Conservation (phyloP, 1,140 invertebrate genomes). For the Drosophila watanabei region DNA sequence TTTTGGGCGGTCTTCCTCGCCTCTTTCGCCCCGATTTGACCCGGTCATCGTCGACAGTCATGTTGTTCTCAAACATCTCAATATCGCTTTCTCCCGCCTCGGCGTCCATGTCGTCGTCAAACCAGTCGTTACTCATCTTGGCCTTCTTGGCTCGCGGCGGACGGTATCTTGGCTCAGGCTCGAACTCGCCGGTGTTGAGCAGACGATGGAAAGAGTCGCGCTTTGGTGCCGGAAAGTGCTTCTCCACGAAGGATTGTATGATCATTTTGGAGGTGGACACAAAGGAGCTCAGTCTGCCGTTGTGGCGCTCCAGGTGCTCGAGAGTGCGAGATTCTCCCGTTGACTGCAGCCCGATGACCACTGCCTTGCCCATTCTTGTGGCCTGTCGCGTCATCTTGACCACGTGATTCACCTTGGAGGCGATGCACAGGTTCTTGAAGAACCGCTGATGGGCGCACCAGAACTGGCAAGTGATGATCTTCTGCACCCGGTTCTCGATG, state of each 20-base stretch:
- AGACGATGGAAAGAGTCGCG: conserved; percentile 91
- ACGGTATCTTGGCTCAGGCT: conserved; percentile 58
- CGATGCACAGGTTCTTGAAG: conserved; percentile 99
- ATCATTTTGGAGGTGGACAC: conserved; percentile 99
- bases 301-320: conserved; percentile 97
- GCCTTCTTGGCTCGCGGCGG: conserved; percentile 21
- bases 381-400: conserved; percentile 94
- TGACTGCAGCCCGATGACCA: conserved; percentile 99
- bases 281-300: conserved; percentile 98
- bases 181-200: conserved; percentile 71
- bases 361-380: conserved; percentile 97
- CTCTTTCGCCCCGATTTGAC: conserved; percentile 87
- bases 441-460: conserved; percentile 99
- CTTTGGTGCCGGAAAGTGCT: conserved; percentile 98
- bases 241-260: conserved; percentile 97
- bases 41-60: conserved; percentile 89
- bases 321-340: conserved; percentile 98
- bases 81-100: conserved; percentile 60
- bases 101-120: conserved; percentile 59
- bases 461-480: conserved; percentile 98
- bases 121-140: conserved; percentile 35
- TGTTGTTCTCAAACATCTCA: conserved; percentile 55
- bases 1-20: conserved; percentile 80
- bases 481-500: conserved; percentile 95
- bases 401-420: conserved; percentile 96